Percentiles rank a stretch among this genome's conserved stretches.
These are phyloP conservation scores for Vimba vimba DNA, from an alignment of 2,113 vertebrate species.

Conservation along the genomic window DNA sequence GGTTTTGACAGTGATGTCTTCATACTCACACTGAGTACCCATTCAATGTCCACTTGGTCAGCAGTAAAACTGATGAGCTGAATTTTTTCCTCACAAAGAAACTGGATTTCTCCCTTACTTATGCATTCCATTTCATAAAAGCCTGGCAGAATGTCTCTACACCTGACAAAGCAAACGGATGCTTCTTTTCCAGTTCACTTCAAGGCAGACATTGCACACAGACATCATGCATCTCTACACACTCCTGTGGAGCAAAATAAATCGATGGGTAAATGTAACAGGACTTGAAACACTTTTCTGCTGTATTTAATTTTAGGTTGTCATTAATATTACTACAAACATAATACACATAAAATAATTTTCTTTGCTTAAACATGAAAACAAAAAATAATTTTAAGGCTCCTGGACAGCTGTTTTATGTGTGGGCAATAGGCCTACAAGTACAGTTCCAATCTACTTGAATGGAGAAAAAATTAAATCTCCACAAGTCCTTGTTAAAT, in stretches of 20 bases:
- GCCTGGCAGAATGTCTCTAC: conserved; percentile 9
- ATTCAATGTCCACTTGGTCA: conserved; percentile 7
- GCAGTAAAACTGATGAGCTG: conserved; percentile 22
- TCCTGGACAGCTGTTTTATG: background rate
- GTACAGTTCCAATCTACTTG: too few species aligned
- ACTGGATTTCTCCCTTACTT: background rate
- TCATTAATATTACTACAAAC: background rate
- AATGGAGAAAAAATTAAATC: background rate
- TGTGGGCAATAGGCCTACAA: background rate
- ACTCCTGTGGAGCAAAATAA: conserved; percentile 7
- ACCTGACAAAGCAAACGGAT: conserved; percentile 6
- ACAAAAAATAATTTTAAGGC: background rate
- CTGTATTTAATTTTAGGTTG: background rate
- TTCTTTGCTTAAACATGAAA: background rate
- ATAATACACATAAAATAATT: background rate
- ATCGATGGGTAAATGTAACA: background rate
- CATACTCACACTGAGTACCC: background rate
- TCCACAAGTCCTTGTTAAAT: background rate
- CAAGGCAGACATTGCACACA: conserved; percentile 14
- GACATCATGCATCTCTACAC: background rate
- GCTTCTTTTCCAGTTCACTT: conserved; percentile 20
- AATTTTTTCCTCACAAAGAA: conserved; percentile 10
- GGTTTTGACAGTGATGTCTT: conserved; percentile 1
- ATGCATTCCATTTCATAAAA: background rate
- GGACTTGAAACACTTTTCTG: background rate